phyloP scores from a whole-genome alignment of 2,113 vertebrate species.

The Pardalotus punctatus region DNA sequence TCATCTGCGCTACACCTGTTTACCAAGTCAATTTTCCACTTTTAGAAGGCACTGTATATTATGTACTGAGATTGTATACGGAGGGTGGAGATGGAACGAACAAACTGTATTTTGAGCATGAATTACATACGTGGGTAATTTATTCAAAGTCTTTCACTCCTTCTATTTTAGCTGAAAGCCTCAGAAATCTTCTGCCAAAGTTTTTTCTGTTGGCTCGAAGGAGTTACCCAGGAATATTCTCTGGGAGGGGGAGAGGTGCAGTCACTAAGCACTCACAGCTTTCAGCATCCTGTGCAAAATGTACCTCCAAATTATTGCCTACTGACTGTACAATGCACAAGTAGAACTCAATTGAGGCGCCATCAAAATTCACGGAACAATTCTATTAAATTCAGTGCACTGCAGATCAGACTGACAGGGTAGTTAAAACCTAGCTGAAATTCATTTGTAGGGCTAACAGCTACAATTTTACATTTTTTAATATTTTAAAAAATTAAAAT shows the following conservation, averaged over 20 bases:
- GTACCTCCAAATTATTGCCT: background rate
- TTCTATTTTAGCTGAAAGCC: conserved; percentile 24
- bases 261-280: background rate
- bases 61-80: background rate
- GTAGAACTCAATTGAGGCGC: background rate
- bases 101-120: background rate
- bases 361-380: background rate
- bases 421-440: background rate
- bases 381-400: background rate
- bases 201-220: background rate
- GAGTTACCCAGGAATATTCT: background rate
- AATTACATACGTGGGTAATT: conserved; percentile 17
- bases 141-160: conserved; percentile 34
- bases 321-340: background rate
- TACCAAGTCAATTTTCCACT: background rate
- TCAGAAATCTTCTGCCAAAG: background rate
- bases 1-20: background rate
- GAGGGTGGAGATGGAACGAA: background rate
- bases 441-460: background rate
- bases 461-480: background rate
- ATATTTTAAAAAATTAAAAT: background rate
- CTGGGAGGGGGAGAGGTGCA: background rate
- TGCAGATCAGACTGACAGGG: background rate
- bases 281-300: background rate
- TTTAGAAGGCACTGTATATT: background rate